These are phyloP conservation scores for Drosophila melanica DNA, from an alignment of 1,140 invertebrate genomes.

Conservation along the genomic window DNA sequence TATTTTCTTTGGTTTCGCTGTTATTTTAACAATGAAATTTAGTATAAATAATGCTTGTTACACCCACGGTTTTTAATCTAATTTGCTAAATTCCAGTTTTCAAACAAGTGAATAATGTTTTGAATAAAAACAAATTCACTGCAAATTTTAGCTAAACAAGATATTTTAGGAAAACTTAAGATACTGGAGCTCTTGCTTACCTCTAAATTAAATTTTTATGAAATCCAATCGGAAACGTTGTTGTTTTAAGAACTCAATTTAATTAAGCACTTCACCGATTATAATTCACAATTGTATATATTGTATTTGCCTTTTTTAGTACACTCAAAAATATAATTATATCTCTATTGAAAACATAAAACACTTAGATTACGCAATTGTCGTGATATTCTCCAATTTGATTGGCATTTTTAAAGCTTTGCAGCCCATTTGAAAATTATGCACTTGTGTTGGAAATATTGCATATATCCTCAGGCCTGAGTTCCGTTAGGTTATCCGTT, in stretches of 20 bases:
- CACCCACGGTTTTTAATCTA: not conserved
- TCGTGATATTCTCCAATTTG: constrained; percentile 30
- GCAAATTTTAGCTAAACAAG: not conserved
- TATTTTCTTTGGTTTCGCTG: not conserved
- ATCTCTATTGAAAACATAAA: constrained; percentile 51
- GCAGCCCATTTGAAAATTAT: constrained; percentile 24
- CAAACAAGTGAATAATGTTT: not conserved
- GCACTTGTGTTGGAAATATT: constrained; percentile 9
- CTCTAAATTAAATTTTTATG: constrained; percentile 19
- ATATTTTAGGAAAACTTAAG: not conserved
- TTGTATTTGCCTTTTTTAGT: constrained; percentile 18
- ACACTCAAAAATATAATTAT: constrained; percentile 25
- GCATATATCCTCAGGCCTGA: constrained; percentile 28
- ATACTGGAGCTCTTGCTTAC: constrained; percentile 27
- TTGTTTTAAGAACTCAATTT: not conserved
- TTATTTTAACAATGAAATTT: not conserved
- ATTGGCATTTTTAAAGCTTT: constrained; percentile 29
- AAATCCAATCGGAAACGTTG: constrained; percentile 51
- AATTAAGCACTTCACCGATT: constrained; percentile 53
- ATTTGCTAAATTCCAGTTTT: not conserved
- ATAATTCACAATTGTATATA: constrained; percentile 6
- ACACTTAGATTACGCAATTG: constrained; percentile 34
- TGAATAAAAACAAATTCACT: not conserved
- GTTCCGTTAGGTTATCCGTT: constrained; percentile 35
- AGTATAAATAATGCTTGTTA: not conserved